Conservation (phyloP, 2,888 invertebrate genomes). For the Subacronicta megacephala region DNA sequence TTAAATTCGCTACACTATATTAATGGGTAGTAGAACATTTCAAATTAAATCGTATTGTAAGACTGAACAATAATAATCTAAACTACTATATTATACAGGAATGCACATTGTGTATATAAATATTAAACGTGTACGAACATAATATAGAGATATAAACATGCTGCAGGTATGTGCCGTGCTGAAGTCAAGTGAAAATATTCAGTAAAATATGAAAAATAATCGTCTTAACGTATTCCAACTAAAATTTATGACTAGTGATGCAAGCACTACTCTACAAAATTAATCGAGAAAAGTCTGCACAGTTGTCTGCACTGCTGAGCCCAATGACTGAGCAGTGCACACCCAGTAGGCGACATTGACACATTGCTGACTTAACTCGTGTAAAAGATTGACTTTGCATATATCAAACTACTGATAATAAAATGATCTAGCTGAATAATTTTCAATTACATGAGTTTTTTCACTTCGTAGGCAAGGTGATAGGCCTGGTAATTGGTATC, state of each 20-base stretch:
- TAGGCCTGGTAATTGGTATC: constrained; percentile 99
- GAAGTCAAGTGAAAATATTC: constrained; percentile 60
- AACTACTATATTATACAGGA: constrained; percentile 42
- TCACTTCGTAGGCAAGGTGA: constrained; percentile 99
- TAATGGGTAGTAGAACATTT: constrained; percentile 7
- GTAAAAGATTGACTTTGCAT: constrained; percentile 63
- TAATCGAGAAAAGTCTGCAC: constrained; percentile 65
- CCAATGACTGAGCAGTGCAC: constrained; percentile 27
- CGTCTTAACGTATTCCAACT: constrained; percentile 48
- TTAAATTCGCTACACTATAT: constrained; percentile 36
- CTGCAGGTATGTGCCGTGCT: constrained; percentile 60
- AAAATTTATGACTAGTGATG: constrained; percentile 61
- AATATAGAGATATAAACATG: constrained; percentile 51
- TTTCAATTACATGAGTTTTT: constrained; percentile 99
- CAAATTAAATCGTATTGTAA: constrained; percentile 1
- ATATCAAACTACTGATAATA: constrained; percentile 71
- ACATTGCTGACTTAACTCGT: constrained; percentile 64
- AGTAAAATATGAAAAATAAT: constrained; percentile 40
- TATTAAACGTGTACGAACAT: constrained; percentile 31
- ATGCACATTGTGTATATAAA: constrained; percentile 37
- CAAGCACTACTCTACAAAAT: constrained; percentile 71
- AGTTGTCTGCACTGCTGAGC: constrained; percentile 34
- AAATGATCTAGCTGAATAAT: constrained; percentile 82
- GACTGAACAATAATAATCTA: constrained; percentile 32
- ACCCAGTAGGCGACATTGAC: constrained; percentile 49